Conservation (phyloP, 2,113 vertebrate species). For the Capreolus pygargus region DNA sequence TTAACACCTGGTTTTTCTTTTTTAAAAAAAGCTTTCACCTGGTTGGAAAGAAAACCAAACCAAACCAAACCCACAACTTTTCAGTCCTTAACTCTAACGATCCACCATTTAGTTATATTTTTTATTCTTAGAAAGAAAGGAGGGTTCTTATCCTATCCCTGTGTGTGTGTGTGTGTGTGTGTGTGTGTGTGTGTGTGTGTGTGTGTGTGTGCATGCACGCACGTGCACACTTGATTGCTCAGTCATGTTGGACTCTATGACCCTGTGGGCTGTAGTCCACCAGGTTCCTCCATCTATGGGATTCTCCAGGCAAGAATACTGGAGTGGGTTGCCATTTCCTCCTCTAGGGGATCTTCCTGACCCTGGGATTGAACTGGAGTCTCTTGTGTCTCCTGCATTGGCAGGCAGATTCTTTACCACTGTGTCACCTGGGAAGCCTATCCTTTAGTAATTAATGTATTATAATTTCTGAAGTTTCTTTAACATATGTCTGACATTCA, state of each 20-base stretch:
- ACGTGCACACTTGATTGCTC: not conserved
- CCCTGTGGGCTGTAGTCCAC: not conserved
- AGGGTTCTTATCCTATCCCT: not conserved
- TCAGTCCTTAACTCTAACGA: not conserved
- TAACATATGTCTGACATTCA: not conserved
- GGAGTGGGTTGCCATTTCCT: not conserved
- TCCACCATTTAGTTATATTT: not conserved
- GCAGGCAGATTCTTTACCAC: not conserved
- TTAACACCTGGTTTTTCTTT: not conserved
- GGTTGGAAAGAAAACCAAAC: not conserved
- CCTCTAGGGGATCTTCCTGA: not conserved
- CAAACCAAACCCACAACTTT: not conserved
- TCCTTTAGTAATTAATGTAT: not conserved
- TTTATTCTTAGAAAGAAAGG: conserved; percentile 26
- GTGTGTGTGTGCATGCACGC: accelerated
- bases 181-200: not conserved
- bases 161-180: not conserved
- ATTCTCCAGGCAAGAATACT: not conserved
- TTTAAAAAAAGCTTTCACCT: not conserved
- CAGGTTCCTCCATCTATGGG: not conserved
- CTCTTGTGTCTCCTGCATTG: not conserved
- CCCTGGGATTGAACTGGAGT: not conserved
- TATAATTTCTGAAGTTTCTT: not conserved
- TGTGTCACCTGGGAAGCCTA: not conserved
- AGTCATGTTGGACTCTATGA: not conserved